Base-by-base conservation (phyloP, 2,888 invertebrate species). In the Caenorhabditis afra region DNA sequence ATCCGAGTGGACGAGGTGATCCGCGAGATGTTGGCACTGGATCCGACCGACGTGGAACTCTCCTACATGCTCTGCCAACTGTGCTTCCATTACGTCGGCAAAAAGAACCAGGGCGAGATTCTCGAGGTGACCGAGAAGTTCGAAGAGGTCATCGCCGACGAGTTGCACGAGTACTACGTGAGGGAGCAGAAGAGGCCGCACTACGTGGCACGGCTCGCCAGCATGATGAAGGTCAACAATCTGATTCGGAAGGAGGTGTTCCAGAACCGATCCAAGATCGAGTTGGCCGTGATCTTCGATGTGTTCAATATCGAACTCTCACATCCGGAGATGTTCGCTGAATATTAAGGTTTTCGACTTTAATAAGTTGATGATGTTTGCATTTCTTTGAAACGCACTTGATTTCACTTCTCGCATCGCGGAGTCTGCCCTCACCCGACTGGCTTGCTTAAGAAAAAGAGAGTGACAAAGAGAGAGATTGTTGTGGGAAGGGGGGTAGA, bases 221-320 rank as follows among this genome's bases (percentile, higher is more conserved):
- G 64, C 39, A 55, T 83, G 61, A 79, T 81, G 79, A 65, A 59
- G 18, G 71, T 83, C 35, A 73, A 77, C n/a, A 74, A 83, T 37
- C 55, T 55, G 37, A 68, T 83, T 0, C 81, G 81, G 67, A 80
- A 79, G 20, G 23, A 22, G 8, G 12, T 14, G 14, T 44, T 44
- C 29, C 29, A 29, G 7, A 29, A 29, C 7, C 29, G 29, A 7
- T 29, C 29, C 29, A 29, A 7, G 7, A 3, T 29, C 29, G 29
- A 29, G 29, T 29, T 29, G 29, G 29, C 29, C 7, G 44, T n/a
- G 5, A 44, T 44, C 10, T 44, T 44, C 16, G 14, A n/a, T n/a
- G 16, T 44, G 3, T 44, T 44, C 16, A 7, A 11, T 3, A n/a
- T 12, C 3, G 12, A 12, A 3, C 11, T 44, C 16, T 44, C 44